Base-by-base conservation (phyloP, 2,888 invertebrate genomes). In the Volucella inflata region DNA sequence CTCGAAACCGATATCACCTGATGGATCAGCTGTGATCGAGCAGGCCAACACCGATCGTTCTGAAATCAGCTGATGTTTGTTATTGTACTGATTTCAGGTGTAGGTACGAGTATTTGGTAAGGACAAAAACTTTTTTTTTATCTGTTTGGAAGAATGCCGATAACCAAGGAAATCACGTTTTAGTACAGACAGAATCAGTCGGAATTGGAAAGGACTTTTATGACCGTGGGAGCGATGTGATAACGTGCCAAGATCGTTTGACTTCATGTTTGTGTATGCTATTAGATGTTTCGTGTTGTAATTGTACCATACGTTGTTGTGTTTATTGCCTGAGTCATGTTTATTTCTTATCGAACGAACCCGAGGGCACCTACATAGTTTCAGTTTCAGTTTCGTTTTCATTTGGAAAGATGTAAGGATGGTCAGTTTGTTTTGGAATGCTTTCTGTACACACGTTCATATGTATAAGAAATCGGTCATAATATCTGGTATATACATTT, bases 41-140 rank as follows among this genome's bases (percentile, higher is more conserved):
- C 14, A 65, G 50, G 46, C 36, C 53, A 48, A 48, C 50, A 46
- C 55, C 50, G 62, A 40, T 75, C 50, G 62, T 55, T 30, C n/a
- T 21, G 44, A 36, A 81, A 76, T 83, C 83, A 83, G 83, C 83
- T 83, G 83, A 83, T 74, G 46, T 83, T 74, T 83, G 64, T 79
- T 83, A 70, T 79, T 83, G 74, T 80, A 80, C 50, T 30, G 30
- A 30, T 6, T 6, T 6, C 60, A 36, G 36, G 2, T 14, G 48
- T 14, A 16, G 8, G 30, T 21, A 17, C 46, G 46, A 38, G n/a
- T n/a, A 30, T 51, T n/a, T 16, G 38, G 16, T 16, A 48, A 12
- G 57, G 48, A 48, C 59, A 21, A 60, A 48, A 59, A 71, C 14
- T 40, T 50, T n/a, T 50, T n/a, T 70, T 59, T 48, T 75, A 59